Conservation (phyloP, 2,113 vertebrate species). For the Cololabis saira region DNA sequence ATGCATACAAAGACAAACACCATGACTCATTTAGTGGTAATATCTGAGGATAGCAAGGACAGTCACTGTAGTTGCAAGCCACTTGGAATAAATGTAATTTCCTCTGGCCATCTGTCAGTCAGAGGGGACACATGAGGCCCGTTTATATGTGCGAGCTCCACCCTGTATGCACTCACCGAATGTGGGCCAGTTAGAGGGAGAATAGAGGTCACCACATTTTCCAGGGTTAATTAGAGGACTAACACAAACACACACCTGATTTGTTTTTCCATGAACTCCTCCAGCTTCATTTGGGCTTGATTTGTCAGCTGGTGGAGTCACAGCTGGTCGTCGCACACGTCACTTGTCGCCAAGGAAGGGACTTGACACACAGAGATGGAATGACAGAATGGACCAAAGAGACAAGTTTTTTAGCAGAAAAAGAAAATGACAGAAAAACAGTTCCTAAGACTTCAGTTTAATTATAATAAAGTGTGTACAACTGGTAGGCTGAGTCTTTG, state of each 20-base stretch:
- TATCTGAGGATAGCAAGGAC: conserved; percentile 28
- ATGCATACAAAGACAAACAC: conserved; percentile 11
- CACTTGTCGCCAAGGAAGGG: conserved; percentile 55
- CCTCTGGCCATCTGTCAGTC: conserved; percentile 47
- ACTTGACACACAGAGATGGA: conserved; percentile 42
- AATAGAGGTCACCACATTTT: not conserved
- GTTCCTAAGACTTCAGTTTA: not conserved
- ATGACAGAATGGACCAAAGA: not conserved
- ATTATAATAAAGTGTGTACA: not conserved
- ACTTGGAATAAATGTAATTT: conserved; percentile 34
- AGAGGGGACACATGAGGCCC: conserved; percentile 28
- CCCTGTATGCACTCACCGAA: conserved; percentile 1
- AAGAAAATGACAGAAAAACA: not conserved
- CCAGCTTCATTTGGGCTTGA: conserved; percentile 53
- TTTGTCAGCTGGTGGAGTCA: conserved; percentile 60
- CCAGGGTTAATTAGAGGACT: conserved; percentile 8
- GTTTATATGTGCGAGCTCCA: conserved; percentile 14
- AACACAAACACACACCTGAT: conserved; percentile 25
- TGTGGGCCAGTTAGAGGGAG: conserved; percentile 18
- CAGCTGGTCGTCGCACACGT: conserved; percentile 53
- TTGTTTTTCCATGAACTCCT: conserved; percentile 44
- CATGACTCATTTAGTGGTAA: conserved; percentile 44
- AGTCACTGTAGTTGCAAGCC: conserved; percentile 18
- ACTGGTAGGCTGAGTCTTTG: conserved; percentile 13
- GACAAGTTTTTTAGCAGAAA: not conserved